Percentiles rank a stretch among this genome's conserved stretches.
phyloP scores from a whole-genome alignment of 2,113 vertebrate species.

The Dicaeum eximium region DNA sequence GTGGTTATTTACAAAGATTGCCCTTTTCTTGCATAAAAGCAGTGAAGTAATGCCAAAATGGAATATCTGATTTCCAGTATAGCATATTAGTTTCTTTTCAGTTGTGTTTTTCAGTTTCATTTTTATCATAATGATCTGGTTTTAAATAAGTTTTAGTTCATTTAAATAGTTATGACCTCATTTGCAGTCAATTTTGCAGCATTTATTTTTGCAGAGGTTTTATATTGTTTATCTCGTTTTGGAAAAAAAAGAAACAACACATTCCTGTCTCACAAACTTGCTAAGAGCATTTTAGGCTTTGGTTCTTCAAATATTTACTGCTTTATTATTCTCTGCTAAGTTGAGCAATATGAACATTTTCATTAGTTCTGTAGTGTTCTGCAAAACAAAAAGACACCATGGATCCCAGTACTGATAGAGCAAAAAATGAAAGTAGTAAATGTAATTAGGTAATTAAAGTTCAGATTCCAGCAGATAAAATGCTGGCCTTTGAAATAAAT shows the following conservation, averaged over 20 bases:
- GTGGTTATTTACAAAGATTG: constrained; percentile 18
- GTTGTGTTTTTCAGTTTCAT: background rate
- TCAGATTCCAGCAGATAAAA: background rate
- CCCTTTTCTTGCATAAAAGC: background rate
- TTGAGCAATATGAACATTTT: background rate
- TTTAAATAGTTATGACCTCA: background rate
- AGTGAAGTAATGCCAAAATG: background rate
- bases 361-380: background rate
- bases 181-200: background rate
- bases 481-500: background rate
- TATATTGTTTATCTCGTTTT: background rate
- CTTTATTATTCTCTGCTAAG: background rate
- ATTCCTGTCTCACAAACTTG: background rate
- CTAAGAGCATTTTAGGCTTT: background rate
- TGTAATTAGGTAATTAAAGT: background rate
- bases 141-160: background rate
- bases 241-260: background rate
- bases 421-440: background rate
- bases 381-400: background rate
- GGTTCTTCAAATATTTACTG: background rate
- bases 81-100: background rate
- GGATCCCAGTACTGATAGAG: background rate
- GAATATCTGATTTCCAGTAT: background rate
- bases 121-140: background rate
- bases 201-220: background rate